Evolutionary conservation across 2,113 vertebrate genomes (phyloP).

Genomic region (Callionymus lyra): DNA sequence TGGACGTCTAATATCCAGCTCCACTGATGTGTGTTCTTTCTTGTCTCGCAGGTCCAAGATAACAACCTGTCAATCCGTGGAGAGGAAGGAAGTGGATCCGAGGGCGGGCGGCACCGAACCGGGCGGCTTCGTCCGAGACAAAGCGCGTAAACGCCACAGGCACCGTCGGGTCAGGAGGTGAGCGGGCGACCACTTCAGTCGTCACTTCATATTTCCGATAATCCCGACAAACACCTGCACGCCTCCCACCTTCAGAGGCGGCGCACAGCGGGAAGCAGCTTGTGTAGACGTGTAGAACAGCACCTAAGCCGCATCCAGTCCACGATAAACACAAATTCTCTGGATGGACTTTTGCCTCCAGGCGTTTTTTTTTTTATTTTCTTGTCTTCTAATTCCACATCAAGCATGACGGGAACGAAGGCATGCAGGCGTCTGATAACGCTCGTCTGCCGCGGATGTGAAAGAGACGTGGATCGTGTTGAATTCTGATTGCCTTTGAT

Average conservation of each 20-base stretch:
- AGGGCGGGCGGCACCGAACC: background rate
- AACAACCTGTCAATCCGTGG: too few species aligned
- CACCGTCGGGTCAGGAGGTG: slow-evolving; percentile 69
- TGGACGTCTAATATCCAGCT: too few species aligned
- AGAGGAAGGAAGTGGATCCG: background rate
- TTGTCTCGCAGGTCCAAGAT: too few species aligned
- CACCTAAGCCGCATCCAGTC: slow-evolving; percentile 5
- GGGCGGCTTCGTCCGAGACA: slow-evolving; percentile 7
- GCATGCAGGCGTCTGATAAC: slow-evolving; percentile 14
- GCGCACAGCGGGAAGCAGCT: slow-evolving; percentile 9
- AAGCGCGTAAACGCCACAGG: slow-evolving; percentile 58
- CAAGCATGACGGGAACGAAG: slow-evolving; percentile 1
- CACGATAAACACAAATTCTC: slow-evolving; percentile 23
- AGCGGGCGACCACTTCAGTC: slow-evolving; percentile 10
- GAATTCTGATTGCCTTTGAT: too few species aligned
- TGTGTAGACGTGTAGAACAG: slow-evolving; percentile 37
- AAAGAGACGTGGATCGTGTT: background rate
- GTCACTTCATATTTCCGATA: too few species aligned
- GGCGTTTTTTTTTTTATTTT: slow-evolving; percentile 24
- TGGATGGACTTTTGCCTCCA: slow-evolving; percentile 25
- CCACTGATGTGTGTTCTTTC: too few species aligned
- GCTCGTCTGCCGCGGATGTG: slow-evolving; percentile 7
- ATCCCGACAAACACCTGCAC: too few species aligned
- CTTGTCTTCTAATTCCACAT: slow-evolving; percentile 20
- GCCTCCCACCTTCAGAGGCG: slow-evolving; percentile 39